phyloP scores from a whole-genome alignment of 1,140 invertebrate genomes.

The Coboldia fuscipes region DNA sequence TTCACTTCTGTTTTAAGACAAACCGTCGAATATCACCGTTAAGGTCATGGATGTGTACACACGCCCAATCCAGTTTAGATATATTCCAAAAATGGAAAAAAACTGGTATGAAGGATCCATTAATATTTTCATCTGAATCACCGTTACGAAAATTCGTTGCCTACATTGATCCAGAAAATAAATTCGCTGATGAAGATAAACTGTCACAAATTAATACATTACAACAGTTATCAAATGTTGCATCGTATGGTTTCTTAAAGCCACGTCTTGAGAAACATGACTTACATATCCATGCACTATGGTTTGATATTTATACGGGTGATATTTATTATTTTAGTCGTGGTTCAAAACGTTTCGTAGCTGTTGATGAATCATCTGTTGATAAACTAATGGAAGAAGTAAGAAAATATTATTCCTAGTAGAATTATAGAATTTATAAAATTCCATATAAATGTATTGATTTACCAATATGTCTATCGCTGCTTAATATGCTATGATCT shows the following conservation, averaged over 20 bases:
- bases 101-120: conserved; percentile 31
- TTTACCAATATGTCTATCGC: too few species aligned
- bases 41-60: conserved; percentile 75
- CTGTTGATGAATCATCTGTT: conserved; percentile 56
- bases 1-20: too few species aligned
- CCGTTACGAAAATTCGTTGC: conserved; percentile 72
- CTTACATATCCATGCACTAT: conserved; percentile 78
- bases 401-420: conserved; percentile 57
- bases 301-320: conserved; percentile 95
- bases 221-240: conserved; percentile 84
- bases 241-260: conserved; percentile 82
- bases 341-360: conserved; percentile 57
- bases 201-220: conserved; percentile 87
- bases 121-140: conserved; percentile 70
- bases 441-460: too few species aligned
- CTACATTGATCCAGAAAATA: conserved; percentile 83
- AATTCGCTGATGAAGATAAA: conserved; percentile 77
- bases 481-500: too few species aligned
- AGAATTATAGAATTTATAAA: too few species aligned
- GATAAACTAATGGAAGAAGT: conserved; percentile 54
- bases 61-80: conserved; percentile 57
- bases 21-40: conserved; percentile 70
- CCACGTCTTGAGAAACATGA: conserved; percentile 58
- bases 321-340: conserved; percentile 88
- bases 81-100: conserved; percentile 61